These are phyloP conservation scores for Caenorhabditis briggsae DNA, from an alignment of 1,140 invertebrate species.

Conservation along the genomic window DNA sequence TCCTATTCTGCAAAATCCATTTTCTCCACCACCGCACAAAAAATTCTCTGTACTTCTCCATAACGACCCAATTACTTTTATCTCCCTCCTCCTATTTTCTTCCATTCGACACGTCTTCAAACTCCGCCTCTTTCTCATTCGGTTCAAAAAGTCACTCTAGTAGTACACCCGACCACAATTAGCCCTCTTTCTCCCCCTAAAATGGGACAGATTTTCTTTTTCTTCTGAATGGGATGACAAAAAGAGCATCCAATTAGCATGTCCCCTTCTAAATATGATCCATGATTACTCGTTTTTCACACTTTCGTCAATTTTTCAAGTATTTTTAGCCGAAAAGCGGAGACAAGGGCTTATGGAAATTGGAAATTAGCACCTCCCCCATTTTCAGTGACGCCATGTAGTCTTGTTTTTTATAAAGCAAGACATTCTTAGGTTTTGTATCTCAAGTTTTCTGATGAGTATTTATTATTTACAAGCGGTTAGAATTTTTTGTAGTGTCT, in stretches of 20 bases:
- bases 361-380: not conserved
- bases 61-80: conserved; percentile 24
- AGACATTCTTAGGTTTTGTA: too few relatives aligned
- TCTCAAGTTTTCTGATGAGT: too few relatives aligned
- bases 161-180: conserved; percentile 11
- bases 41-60: not conserved
- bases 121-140: not conserved
- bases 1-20: not conserved
- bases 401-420: not conserved
- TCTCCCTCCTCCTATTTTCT: conserved; percentile 8
- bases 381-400: not conserved
- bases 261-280: not conserved
- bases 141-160: not conserved
- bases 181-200: not conserved
- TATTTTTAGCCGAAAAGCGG: not conserved
- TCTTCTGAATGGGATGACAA: not conserved
- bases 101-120: not conserved
- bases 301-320: not conserved
- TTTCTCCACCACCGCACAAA: not conserved
- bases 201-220: not conserved
- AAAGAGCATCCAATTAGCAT: not conserved
- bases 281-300: not conserved
- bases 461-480: too few relatives aligned
- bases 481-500: too few relatives aligned
- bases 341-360: conserved; percentile 4